Percentiles rank a stretch among this genome's conserved stretches.
These are phyloP conservation scores for Halocynthia roretzi DNA, from an alignment of 23 tunicate genomes.

Conservation along the genomic window DNA sequence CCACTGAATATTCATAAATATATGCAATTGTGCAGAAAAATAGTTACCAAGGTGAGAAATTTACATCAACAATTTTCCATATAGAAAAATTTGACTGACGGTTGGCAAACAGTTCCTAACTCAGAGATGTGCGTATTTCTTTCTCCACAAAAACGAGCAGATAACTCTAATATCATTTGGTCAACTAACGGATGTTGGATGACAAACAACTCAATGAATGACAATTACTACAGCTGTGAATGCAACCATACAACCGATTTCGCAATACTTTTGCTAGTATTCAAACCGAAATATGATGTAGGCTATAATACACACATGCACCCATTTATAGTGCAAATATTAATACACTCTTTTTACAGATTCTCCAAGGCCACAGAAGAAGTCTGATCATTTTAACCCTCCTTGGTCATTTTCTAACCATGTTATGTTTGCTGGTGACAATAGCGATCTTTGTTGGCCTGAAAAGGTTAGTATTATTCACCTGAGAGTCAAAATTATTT, in stretches of 20 bases:
- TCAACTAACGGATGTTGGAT: slow-evolving; percentile 9
- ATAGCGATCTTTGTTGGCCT: neutral
- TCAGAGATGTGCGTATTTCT: slow-evolving; percentile 18
- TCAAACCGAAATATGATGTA: slow-evolving; percentile 4
- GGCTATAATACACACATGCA: neutral
- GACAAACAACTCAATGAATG: neutral
- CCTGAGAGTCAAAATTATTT: neutral
- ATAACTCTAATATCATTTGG: neutral
- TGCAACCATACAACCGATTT: slow-evolving; percentile 28
- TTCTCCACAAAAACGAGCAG: slow-evolving; percentile 2
- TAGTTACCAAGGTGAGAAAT: too few relatives aligned
- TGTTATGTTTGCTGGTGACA: slow-evolving; percentile 6
- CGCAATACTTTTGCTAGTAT: slow-evolving; percentile 16
- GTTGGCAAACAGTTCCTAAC: neutral
- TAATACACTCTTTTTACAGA: neutral
- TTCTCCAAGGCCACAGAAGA: slow-evolving; percentile 12
- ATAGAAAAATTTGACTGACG: neutral
- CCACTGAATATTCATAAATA: too few relatives aligned
- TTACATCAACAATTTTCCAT: neutral
- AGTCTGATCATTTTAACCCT: neutral
- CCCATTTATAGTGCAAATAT: neutral
- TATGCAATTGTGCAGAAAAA: too few relatives aligned
- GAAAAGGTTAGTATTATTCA: neutral
- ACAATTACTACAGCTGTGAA: neutral
- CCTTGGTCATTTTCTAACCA: slow-evolving; percentile 8